A percentile compares a stretch with the other conserved stretches of the same genome.
Evolutionary conservation across 2,888 invertebrate species (phyloP).

Genomic region (Anarsia innoxiella): DNA sequence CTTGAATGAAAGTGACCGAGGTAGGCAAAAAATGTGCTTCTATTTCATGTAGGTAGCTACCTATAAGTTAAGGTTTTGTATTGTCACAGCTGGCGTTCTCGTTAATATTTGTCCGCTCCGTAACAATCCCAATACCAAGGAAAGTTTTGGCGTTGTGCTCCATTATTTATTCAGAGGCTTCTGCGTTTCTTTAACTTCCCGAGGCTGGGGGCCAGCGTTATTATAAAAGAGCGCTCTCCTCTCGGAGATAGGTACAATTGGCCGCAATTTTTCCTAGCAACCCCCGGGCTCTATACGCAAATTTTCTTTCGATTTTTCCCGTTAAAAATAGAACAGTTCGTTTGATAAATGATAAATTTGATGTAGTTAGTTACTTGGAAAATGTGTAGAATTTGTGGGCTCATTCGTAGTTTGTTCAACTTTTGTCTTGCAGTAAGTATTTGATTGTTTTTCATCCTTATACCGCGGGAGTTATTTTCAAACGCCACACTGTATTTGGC

Average conservation of each 20-base stretch:
- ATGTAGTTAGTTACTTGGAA: too few species aligned
- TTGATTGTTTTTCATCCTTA: too few species aligned
- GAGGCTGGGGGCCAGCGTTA: constrained; percentile 24
- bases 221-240: constrained; percentile 26
- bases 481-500: too few species aligned
- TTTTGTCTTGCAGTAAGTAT: too few species aligned
- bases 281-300: constrained; percentile 24
- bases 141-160: constrained; percentile 45
- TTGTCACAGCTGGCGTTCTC: constrained; percentile 42
- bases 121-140: constrained; percentile 61
- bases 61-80: constrained; percentile 13
- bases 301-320: constrained; percentile 25
- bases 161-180: constrained; percentile 60
- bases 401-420: too few species aligned
- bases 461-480: too few species aligned
- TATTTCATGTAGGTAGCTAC: too few species aligned
- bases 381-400: too few species aligned
- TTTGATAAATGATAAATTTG: too few species aligned
- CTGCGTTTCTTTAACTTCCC: constrained; percentile 46
- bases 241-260: constrained; percentile 24
- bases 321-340: constrained; percentile 13
- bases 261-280: constrained; percentile 32
- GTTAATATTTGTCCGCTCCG: constrained; percentile 47
- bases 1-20: neutral
- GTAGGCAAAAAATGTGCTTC: neutral